Base-by-base conservation (phyloP, 2,797 vertebrate genomes). In the Esox lucius region DNA sequence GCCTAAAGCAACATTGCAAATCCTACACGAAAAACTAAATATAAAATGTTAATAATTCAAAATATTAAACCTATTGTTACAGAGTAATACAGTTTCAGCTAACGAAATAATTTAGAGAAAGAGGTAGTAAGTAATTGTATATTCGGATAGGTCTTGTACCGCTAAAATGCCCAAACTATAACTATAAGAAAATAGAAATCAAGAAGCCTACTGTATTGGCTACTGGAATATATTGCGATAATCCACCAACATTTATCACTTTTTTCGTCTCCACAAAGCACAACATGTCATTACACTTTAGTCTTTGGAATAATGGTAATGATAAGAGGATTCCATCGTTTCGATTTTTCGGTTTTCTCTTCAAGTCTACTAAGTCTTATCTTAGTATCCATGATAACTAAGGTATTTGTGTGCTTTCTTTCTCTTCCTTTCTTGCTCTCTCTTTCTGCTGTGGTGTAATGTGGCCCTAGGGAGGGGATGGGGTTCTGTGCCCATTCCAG, bases 401-500 rank as follows among this genome's bases (percentile, higher is more conserved):
- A 13, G 42, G 46, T 46, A 9, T 46, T 11, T 46, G 42, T 46
- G 12, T 46, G 9, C 42, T 46, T 9, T 24, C 56, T 24, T 17
- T 24, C 56, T 59, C 73, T 51, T 73, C 70, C 74, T 79, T 71
- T 2, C 64, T 71, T 84, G 53, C 78, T 68, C 2, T 59, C n/a
- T 33, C 71, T 78, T 75, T 49, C 75, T 70, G 12, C 80, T 75
- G 78, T 73, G 15, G 78, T 87, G 85, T 87, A 89, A 91, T 90
- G 88, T 88, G 82, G 86, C 89, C 88, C 82, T 64, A 87, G 90
- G 85, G 64, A 85, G 39, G 78, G 62, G 42, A 76, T 77, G 56
- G 56, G n/a, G n/a, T 84, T 89, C 77, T 87, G 49, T 87, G 80
- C 84, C 89, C 88, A 90, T 87, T 90, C 85, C 89, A 90, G 83